These are phyloP conservation scores for Coptodon bakossiorum DNA, from an alignment of 2,113 vertebrate species.

Conservation along the genomic window DNA sequence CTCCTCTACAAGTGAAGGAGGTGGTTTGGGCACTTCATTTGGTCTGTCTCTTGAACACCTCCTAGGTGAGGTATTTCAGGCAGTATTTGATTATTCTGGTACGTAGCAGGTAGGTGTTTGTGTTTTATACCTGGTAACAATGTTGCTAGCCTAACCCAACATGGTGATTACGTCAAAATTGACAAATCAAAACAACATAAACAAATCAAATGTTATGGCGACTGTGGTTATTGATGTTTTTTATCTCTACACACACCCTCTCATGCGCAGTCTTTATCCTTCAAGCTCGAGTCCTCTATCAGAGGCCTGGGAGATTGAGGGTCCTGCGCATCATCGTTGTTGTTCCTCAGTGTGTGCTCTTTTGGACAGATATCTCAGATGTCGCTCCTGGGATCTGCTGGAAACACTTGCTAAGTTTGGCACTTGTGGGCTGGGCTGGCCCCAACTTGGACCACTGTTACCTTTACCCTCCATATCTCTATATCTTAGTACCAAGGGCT, in stretches of 20 bases:
- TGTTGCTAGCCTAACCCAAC: neutral
- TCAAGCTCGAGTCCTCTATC: neutral
- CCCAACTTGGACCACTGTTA: neutral
- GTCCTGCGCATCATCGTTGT: neutral
- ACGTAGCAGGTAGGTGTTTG: neutral
- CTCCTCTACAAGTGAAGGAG: neutral
- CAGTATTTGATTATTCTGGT: rapidly evolving
- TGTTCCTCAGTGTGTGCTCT: neutral
- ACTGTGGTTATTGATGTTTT: neutral
- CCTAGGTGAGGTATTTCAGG: neutral
- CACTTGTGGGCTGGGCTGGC: neutral
- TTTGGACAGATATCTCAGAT: neutral
- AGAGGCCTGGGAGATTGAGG: rapidly evolving
- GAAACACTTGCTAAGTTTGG: neutral
- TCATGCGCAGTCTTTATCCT: neutral
- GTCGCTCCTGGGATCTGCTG: neutral
- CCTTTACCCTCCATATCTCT: neutral
- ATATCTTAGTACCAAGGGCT: neutral
- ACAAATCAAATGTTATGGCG: neutral
- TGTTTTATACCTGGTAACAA: neutral
- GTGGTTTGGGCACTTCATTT: neutral
- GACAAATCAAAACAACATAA: neutral
- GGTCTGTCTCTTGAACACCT: neutral
- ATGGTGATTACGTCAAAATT: neutral
- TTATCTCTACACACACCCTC: neutral